Conservation (phyloP, 2,113 vertebrate species). For the Pica pica region DNA sequence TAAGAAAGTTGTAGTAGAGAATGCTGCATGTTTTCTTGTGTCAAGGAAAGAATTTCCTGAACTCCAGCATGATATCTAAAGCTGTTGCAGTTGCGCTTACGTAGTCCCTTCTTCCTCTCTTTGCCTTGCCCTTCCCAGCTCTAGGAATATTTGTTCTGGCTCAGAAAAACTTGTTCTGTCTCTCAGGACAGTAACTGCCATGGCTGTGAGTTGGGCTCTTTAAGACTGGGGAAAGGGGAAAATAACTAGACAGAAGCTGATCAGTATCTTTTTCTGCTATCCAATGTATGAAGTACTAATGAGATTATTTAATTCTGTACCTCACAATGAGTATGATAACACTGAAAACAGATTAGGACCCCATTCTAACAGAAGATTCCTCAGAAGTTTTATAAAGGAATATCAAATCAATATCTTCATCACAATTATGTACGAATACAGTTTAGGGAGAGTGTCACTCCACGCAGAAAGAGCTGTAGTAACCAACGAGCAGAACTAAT, state of each 20-base stretch:
- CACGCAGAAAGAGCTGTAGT: background rate
- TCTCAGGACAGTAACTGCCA: background rate
- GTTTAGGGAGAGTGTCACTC: background rate
- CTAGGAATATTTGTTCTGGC: background rate
- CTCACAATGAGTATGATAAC: background rate
- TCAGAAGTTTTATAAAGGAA: background rate
- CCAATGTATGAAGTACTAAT: background rate
- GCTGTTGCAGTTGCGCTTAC: background rate
- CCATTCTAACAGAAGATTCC: background rate
- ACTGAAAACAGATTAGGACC: background rate
- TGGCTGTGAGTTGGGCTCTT: background rate
- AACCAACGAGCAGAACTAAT: background rate
- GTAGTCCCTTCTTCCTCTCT: background rate
- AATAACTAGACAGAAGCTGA: background rate
- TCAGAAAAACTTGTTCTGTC: background rate
- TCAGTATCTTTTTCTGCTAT: background rate
- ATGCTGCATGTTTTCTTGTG: background rate
- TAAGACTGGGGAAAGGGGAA: background rate
- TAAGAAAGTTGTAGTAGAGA: background rate
- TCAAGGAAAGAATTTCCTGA: background rate
- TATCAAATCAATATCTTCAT: background rate
- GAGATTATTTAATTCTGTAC: background rate
- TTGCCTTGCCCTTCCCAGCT: background rate
- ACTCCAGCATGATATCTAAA: background rate
- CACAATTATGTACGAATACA: background rate